Percentiles rank a stretch among this genome's conserved stretches.
Conservation (phyloP, 2,797 vertebrate species). For the Oryzias sinensis region DNA sequence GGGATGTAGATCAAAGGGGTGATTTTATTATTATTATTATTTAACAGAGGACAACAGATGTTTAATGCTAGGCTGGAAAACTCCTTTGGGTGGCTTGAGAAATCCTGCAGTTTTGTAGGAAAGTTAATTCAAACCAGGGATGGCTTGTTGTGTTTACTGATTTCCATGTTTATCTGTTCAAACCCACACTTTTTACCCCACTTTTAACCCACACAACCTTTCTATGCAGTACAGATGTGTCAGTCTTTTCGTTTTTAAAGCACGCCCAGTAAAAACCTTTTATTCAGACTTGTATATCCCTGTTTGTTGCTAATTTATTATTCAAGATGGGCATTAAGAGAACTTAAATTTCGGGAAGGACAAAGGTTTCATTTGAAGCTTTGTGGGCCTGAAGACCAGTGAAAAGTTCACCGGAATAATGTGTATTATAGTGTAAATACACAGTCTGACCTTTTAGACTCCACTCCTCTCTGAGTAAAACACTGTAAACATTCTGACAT, state of each 20-base stretch:
- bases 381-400: no score
- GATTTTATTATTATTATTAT: conserved; percentile 13
- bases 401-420: no score
- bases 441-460: no score
- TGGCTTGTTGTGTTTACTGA: conserved; percentile 7
- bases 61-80: conserved; percentile 6
- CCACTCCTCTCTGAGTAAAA: no score
- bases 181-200: no score
- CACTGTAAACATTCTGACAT: no score
- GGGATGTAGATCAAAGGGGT: conserved; percentile 5
- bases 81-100: neutral
- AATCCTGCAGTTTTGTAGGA: conserved; percentile 2
- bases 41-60: conserved; percentile 15
- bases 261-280: conserved; percentile 50
- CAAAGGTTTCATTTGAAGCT: no score
- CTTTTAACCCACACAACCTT: no score
- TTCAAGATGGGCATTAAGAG: conserved; percentile 37
- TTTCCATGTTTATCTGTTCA: conserved; percentile 6
- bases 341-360: neutral
- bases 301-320: conserved; percentile 13
- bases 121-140: neutral
- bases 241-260: conserved; percentile 47
- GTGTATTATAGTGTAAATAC: no score
- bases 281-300: conserved; percentile 23
- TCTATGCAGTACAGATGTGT: conserved; percentile 65